phyloP scores from a whole-genome alignment of 2,797 vertebrate genomes.

The Meriones psammophilus region DNA sequence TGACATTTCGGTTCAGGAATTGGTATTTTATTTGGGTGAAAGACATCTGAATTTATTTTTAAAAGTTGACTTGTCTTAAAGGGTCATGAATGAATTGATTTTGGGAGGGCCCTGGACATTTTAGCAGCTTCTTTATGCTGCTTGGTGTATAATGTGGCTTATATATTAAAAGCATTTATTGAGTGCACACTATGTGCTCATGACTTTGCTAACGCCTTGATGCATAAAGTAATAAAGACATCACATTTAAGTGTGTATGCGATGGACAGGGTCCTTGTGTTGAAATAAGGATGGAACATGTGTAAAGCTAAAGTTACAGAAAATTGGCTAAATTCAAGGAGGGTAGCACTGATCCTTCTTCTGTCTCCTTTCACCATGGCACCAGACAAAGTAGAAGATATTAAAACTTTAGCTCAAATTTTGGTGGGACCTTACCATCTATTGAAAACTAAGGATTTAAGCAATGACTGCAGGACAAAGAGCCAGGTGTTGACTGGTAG shows the following conservation, averaged over 20 bases:
- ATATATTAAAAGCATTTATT: conserved; percentile 46
- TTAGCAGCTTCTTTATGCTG: conserved; percentile 48
- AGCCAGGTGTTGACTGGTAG: neutral
- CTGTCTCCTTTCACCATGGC: neutral
- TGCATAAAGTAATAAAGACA: neutral
- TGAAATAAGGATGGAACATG: neutral
- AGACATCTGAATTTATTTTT: conserved; percentile 73
- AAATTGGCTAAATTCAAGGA: neutral
- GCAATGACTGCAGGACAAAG: neutral
- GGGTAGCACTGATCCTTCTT: neutral
- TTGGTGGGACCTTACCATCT: neutral
- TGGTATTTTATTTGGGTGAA: conserved; percentile 72
- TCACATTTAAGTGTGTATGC: neutral
- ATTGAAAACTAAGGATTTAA: neutral
- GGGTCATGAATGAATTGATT: conserved; percentile 37
- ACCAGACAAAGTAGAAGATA: neutral
- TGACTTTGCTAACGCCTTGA: neutral
- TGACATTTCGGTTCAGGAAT: conserved; percentile 75
- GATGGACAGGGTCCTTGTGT: neutral
- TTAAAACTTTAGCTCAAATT: neutral
- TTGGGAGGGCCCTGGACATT: neutral
- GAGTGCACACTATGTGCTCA: neutral
- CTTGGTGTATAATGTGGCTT: neutral
- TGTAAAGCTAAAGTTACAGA: neutral
- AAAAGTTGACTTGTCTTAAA: conserved; percentile 68